Evolutionary conservation across 2,797 vertebrate genomes (phyloP), one percentile per base, ranked within the genome.

Genomic region (Siniperca obscura): DNA sequence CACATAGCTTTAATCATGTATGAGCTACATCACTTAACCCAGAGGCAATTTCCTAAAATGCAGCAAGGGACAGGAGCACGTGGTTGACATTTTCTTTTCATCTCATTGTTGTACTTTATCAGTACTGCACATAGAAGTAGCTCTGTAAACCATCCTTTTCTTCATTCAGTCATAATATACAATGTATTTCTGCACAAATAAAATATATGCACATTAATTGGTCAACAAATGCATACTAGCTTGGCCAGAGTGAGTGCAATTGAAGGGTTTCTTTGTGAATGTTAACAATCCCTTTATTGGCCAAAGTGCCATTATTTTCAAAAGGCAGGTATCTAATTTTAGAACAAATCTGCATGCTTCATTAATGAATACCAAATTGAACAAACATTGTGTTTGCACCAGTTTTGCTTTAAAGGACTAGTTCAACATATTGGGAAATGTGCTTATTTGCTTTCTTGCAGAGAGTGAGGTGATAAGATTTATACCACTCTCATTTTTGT

Each of bases 31-130:
- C 56, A 46, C 38, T 78, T 70, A 56, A 50, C 56, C 48, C 42
- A 27, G 34, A 68, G 27, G 57, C 44, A 60, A 42, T 76, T 78
- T 74, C 48, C 21, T 76, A 21, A 57, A 52, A 64, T 42, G 46
- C 66, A 76, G 57, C 42, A 14, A 36, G 30, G 36, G 13, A 36
- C 36, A 48, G 9, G 19, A 17, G 22, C 9, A 25, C 8, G 13
- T 40, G 13, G 9, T 7, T 36, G 38, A 40, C 11, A 76, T 38
- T 50, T 78, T 21, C 14, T 44, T 72, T 66, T 72, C 34, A 34
- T 76, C 13, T 66, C 22, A 42, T 36, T 67, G 11, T 66, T 59
- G 5, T 40, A 56, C 52, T 76, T 57, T 48, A 61, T 38, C 46
- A 34, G 7, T 14, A 19, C 56, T 46, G 12, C 30, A 30, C 48